These are phyloP conservation scores for Gadus chalcogrammus DNA, from an alignment of 2,113 vertebrate genomes.

Conservation along the genomic window DNA sequence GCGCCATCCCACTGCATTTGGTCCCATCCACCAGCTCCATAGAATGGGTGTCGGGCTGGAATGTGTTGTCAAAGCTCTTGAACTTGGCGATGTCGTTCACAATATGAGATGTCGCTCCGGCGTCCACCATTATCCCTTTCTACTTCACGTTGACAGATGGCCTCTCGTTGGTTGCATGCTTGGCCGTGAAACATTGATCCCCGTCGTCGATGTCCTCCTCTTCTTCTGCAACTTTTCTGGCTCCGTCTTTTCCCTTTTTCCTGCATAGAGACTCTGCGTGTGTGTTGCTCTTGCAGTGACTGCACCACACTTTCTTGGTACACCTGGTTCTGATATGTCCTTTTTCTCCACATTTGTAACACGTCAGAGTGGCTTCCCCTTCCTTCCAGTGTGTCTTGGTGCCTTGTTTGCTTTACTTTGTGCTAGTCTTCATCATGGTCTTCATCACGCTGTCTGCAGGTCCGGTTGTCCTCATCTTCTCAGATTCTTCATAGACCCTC, in stretches of 20 bases:
- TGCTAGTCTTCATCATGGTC: too few species aligned
- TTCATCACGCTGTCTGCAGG: constrained; percentile 4
- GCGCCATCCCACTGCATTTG: constrained; percentile 7
- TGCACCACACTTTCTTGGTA: constrained; percentile 5
- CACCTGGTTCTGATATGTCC: neutral
- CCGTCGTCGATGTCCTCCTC: neutral
- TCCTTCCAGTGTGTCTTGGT: neutral
- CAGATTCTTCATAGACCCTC: constrained; percentile 2
- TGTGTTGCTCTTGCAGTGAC: constrained; percentile 8
- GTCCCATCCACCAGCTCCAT: constrained; percentile 18
- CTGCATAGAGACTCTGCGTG: neutral
- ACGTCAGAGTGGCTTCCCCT: neutral
- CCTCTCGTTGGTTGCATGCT: neutral
- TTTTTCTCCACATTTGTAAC: constrained; percentile 6
- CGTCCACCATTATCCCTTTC: constrained; percentile 26
- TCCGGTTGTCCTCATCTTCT: neutral
- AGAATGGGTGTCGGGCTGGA: constrained; percentile 13
- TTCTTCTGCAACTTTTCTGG: neutral
- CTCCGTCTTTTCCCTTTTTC: neutral
- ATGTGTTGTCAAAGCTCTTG: constrained; percentile 13
- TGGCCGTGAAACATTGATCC: constrained; percentile 18
- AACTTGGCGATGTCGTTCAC: constrained; percentile 17
- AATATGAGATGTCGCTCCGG: constrained; percentile 20
- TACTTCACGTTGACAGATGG: constrained; percentile 1
- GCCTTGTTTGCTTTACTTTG: too few species aligned